Percentiles rank a stretch among this genome's conserved stretches.
These are phyloP conservation scores for Teleiodes luculella DNA, from an alignment of 2,888 invertebrate genomes.

Conservation along the genomic window DNA sequence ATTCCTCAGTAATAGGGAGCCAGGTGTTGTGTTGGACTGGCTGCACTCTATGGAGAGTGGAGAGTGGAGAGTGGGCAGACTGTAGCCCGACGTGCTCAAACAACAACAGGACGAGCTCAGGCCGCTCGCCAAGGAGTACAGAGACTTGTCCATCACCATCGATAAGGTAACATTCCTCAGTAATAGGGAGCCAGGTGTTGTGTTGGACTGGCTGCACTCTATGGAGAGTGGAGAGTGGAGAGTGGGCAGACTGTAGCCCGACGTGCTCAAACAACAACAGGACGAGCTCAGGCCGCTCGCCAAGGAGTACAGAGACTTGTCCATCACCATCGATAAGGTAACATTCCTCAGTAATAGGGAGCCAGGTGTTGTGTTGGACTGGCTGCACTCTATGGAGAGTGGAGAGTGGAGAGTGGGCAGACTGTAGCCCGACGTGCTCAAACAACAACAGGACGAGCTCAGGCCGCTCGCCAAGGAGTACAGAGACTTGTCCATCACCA, in stretches of 20 bases:
- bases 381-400: too few relatives aligned
- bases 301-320: constrained; percentile 93
- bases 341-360: too few relatives aligned
- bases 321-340: constrained; percentile 89
- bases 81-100: constrained; percentile 89
- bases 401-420: too few relatives aligned
- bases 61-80: constrained; percentile 83
- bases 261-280: constrained; percentile 88
- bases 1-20: too few relatives aligned
- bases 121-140: constrained; percentile 92
- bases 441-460: constrained; percentile 89
- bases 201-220: constrained; percentile 65
- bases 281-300: constrained; percentile 90
- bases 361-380: too few relatives aligned
- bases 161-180: constrained; percentile 80
- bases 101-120: constrained; percentile 90
- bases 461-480: constrained; percentile 93
- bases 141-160: constrained; percentile 90
- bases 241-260: constrained; percentile 87
- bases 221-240: constrained; percentile 89
- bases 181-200: too few relatives aligned
- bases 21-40: too few relatives aligned
- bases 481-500: constrained; percentile 87
- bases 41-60: constrained; percentile 87
- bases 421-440: too few relatives aligned